A percentile compares a stretch with the other conserved stretches of the same genome.
These are phyloP conservation scores for Orgyia antiqua DNA, from an alignment of 2,888 invertebrate genomes.

Conservation along the genomic window DNA sequence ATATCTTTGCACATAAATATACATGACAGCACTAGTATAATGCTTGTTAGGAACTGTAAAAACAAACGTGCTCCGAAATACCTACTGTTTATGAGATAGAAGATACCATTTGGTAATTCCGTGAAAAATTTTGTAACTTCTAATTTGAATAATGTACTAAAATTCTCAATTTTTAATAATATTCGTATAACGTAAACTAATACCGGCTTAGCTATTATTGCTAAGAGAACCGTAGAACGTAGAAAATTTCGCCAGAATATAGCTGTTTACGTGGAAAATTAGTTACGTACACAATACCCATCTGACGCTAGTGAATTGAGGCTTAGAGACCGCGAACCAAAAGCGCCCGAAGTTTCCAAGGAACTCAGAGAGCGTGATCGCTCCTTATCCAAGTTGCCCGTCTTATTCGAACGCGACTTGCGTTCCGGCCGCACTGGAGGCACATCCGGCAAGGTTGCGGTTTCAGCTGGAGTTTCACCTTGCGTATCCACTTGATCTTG, in stretches of 20 bases:
- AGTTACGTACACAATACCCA: slow-evolving; percentile 87
- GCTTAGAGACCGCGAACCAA: slow-evolving; percentile 79
- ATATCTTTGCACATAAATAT: too few species aligned
- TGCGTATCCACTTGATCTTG: slow-evolving; percentile 30
- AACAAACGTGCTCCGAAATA: too few species aligned
- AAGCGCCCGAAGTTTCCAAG: slow-evolving; percentile 45
- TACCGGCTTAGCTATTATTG: not conserved
- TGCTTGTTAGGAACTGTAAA: too few species aligned
- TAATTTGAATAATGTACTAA: too few species aligned
- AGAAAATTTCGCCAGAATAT: not conserved
- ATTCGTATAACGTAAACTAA: not conserved
- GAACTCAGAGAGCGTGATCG: slow-evolving; percentile 63
- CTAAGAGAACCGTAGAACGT: too few species aligned
- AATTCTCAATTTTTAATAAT: not conserved
- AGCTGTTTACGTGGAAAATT: not conserved
- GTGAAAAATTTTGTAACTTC: too few species aligned
- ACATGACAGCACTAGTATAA: too few species aligned
- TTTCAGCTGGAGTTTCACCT: slow-evolving; percentile 13
- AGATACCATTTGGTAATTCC: too few species aligned
- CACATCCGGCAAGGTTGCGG: slow-evolving; percentile 16
- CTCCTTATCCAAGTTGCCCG: slow-evolving; percentile 54
- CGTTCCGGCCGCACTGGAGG: slow-evolving; percentile 62
- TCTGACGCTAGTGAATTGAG: slow-evolving; percentile 86
- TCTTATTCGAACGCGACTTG: slow-evolving; percentile 41
- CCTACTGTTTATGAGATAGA: too few species aligned